Percentiles rank a stretch among this genome's conserved stretches.
These are phyloP conservation scores for Macroglossus sobrinus DNA, from an alignment of 2,113 vertebrate species.

Conservation along the genomic window DNA sequence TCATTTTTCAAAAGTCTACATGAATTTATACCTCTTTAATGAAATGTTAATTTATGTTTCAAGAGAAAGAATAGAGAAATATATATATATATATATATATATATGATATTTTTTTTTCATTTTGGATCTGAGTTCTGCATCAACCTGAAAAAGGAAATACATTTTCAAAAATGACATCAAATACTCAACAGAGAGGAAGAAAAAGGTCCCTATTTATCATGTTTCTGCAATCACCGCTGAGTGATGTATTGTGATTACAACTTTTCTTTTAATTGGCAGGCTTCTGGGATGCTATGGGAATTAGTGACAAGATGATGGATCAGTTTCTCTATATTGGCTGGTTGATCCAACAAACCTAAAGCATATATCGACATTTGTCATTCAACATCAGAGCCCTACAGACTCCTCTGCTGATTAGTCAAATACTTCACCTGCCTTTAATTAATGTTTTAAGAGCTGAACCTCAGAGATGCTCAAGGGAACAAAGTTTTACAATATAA, in stretches of 20 bases:
- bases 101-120: constrained; percentile 24
- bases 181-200: constrained; percentile 57
- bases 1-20: constrained; percentile 48
- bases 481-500: constrained; percentile 79
- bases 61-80: constrained; percentile 2
- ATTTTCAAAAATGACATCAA: constrained; percentile 57
- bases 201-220: constrained; percentile 83
- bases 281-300: constrained; percentile 80
- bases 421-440: constrained; percentile 88
- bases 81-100: background rate
- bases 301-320: constrained; percentile 95
- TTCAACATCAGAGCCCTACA: constrained; percentile 84
- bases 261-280: constrained; percentile 86
- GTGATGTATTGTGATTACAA: constrained; percentile 80
- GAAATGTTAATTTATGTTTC: constrained; percentile 63
- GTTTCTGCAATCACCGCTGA: constrained; percentile 76
- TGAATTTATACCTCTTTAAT: constrained; percentile 38
- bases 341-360: constrained; percentile 89
- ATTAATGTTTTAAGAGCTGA: constrained; percentile 89
- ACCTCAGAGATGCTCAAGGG: constrained; percentile 78
- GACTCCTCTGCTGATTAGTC: constrained; percentile 91
- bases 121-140: constrained; percentile 49
- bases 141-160: constrained; percentile 51
- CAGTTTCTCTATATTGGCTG: constrained; percentile 88
- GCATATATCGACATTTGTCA: constrained; percentile 96